Base-by-base conservation (phyloP, 2,797 vertebrate genomes). In the Mormyrus proboscirostris region DNA sequence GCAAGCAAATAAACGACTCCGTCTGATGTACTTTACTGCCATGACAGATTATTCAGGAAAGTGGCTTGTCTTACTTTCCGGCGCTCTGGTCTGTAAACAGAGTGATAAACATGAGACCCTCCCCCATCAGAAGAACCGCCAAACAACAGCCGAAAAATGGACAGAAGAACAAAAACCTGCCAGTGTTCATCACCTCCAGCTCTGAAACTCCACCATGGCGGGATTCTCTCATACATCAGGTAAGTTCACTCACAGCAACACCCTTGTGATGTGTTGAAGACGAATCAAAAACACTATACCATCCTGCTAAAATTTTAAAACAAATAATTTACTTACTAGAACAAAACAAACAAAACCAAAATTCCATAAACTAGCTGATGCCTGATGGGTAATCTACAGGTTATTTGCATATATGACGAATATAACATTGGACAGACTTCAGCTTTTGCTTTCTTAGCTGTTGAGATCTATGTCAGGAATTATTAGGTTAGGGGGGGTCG, bases 181-280 rank as follows among this genome's bases (percentile, higher is more conserved):
- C 47, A 65, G 33, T 84, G 29, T 69, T 38, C 65, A 69, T 69
- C 12, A 38, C 33, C 65, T 38, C 33, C 65, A 38, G 65, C 65
- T 89, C 88, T 59, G 84, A 89, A 62, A 53, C 62, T 22, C 38
- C 51, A 9, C 2, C 50, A 8, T 69, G 85, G 44, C 49, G 22
- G 82, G 82, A 29, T 19, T 5, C 51, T 82, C 38, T 82, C 69
- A 50, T 9, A 49, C 29, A 65, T 29, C 55, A n/a, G 38, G 14
- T 49, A 87, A 87, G 65, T 12, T 53, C 65, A 83, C 38, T 16
- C 53, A 91, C 59, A 69, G 14, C 83, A 59, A 84, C 33, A 83
- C 41, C 9, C 50, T 73, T 76, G 16, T 69, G 59, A 57, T 89
- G 19, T 25, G 51, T 53, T 88, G 12, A 51, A 87, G 9, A 19